Evolutionary conservation across 2,797 vertebrate species (phyloP), one percentile per base, ranked within the genome.

Genomic region (Epinephelus awoara): DNA sequence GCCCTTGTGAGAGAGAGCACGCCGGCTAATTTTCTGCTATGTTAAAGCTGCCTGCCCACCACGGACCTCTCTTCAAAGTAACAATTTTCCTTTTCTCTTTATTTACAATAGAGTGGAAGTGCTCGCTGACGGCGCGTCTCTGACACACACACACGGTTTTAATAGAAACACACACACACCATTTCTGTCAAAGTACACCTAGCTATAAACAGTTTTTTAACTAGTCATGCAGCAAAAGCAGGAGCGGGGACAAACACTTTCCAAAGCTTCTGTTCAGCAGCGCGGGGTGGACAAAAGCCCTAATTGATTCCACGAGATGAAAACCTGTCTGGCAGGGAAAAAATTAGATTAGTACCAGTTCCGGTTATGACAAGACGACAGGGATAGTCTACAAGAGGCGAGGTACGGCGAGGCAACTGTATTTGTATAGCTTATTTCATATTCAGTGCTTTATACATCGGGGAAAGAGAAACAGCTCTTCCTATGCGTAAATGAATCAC

Each of bases 221-320:
- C 9, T 50, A 61, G 67, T 78, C 51, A 49, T 47, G 71, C 19
- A 75, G 79, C n/a, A 64, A 38, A 75, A 72, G 75, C 27, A 61
- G 65, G 57, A 76, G 40, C 42, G 23, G 17, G 66, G 59, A 85
- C 57, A 69, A 66, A 47, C 13, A 2, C 19, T 79, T 63, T 75
- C 64, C 51, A 59, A 79, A 87, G 80, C 75, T 73, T 79, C 67
- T 72, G 77, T 64, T 71, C 17, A 66, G 46, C 23, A 65, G 68
- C 11, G 3, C 51, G 18, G 58, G 68, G 56, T 67, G 80, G 80
- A 86, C 71, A 84, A 46, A 6, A 65, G 34, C 47, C 4, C 49
- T 80, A 82, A 91, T 76, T 85, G 87, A 89, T 87, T 93, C 74
- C 64, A 70, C 75, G 57, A 79, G 65, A 85, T 79, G 69, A 91